Conservation (phyloP, 2,888 invertebrate genomes). For the Acleris holmiana region DNA sequence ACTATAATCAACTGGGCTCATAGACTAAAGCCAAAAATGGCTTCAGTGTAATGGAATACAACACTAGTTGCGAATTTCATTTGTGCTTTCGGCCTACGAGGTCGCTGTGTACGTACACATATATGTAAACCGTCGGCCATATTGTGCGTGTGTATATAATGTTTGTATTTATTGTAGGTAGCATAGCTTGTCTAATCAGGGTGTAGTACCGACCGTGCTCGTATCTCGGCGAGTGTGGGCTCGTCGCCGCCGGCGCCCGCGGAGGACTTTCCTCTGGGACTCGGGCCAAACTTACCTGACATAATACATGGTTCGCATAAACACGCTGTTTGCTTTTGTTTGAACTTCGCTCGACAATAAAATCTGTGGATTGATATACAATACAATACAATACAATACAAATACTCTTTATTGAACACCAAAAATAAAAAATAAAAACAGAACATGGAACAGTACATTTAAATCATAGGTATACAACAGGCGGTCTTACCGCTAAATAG, state of each 20-base stretch:
- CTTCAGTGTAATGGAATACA: constrained; percentile 15
- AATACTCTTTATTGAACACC: too few species aligned
- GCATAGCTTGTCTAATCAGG: constrained; percentile 28
- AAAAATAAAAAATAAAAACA: too few species aligned
- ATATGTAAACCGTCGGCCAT: neutral
- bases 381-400: too few species aligned
- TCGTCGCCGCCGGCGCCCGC: constrained; percentile 29
- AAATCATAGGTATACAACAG: too few species aligned
- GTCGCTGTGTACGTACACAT: neutral
- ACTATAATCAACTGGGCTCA: constrained; percentile 13
- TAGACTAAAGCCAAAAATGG: constrained; percentile 1
- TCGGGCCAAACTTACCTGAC: constrained; percentile 23
- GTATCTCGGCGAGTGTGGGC: constrained; percentile 10
- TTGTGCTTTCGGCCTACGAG: neutral
- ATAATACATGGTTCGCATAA: constrained; percentile 28
- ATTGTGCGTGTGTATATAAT: constrained; percentile 2
- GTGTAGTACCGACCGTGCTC: constrained; percentile 24
- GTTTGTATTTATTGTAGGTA: constrained; percentile 6
- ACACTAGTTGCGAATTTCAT: constrained; percentile 8
- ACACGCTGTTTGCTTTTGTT: constrained; percentile 25
- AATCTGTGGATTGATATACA: too few species aligned
- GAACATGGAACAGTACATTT: too few species aligned
- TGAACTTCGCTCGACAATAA: constrained; percentile 12
- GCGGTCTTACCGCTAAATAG: too few species aligned
- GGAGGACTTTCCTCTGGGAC: constrained; percentile 20